Evolutionary conservation across 2,797 vertebrate genomes (phyloP).

Genomic region (Xyrichtys novacula): DNA sequence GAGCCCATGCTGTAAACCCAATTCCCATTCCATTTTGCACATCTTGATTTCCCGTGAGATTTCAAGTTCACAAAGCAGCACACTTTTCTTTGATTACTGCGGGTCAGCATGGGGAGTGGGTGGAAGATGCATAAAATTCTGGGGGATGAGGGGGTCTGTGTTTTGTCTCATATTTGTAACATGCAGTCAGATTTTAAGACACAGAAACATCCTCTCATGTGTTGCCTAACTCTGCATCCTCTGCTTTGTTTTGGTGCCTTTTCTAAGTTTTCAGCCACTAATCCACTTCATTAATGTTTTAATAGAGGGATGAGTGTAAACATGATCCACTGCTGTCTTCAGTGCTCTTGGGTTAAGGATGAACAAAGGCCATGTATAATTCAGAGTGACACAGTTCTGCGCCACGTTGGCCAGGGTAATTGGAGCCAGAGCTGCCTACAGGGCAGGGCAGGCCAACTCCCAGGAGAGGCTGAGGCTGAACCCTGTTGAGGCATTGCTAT

Average conservation of each 20-base stretch:
- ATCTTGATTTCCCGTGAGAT: conserved; percentile 80
- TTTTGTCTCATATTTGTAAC: background rate
- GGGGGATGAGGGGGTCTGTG: background rate
- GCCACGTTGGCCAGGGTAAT: conserved; percentile 75
- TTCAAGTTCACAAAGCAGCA: conserved; percentile 53
- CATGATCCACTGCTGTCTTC: conserved; percentile 84
- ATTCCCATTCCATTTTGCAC: conserved; percentile 80
- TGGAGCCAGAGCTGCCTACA: conserved; percentile 73
- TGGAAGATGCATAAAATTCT: conserved; percentile 37
- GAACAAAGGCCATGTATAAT: conserved; percentile 87
- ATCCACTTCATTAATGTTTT: conserved; percentile 79
- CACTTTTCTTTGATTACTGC: conserved; percentile 70
- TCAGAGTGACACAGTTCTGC: conserved; percentile 79
- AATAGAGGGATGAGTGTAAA: conserved; percentile 80
- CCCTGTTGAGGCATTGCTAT: conserved; percentile 53
- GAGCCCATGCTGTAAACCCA: conserved; percentile 59
- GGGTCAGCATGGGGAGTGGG: conserved; percentile 42
- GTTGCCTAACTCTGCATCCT: background rate
- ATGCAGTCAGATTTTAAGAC: background rate
- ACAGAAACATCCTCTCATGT: background rate
- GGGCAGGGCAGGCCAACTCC: conserved; percentile 62
- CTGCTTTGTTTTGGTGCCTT: conserved; percentile 6
- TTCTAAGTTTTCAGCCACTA: conserved; percentile 48
- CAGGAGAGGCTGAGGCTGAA: conserved; percentile 44
- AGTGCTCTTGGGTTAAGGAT: conserved; percentile 84